A percentile compares a stretch with the other conserved stretches of the same genome.
These are phyloP conservation scores for Patella depressa DNA, from an alignment of 2,888 invertebrate genomes.

Conservation along the genomic window DNA sequence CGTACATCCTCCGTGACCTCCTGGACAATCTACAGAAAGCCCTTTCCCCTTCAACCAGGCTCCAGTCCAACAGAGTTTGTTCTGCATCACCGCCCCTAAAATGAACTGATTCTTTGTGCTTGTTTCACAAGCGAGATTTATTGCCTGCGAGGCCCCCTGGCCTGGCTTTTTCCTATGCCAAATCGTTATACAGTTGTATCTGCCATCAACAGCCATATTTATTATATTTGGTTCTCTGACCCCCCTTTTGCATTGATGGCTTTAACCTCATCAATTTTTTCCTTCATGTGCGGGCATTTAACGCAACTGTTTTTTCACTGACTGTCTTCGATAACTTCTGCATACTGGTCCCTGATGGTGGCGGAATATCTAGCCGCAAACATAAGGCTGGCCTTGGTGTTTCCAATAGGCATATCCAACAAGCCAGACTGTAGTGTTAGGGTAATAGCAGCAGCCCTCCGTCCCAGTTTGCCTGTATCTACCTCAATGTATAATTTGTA, in stretches of 20 bases:
- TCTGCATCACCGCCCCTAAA: conserved; percentile 1
- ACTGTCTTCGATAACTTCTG: not conserved
- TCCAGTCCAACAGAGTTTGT: conserved; percentile 23
- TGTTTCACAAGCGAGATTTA: conserved; percentile 9
- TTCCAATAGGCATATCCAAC: not conserved
- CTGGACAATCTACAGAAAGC: conserved; percentile 24
- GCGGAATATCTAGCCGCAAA: not conserved
- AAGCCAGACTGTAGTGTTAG: not conserved
- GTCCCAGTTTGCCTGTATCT: too few relatives aligned
- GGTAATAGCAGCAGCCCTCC: not conserved
- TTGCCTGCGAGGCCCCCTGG: conserved; percentile 5
- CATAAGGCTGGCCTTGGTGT: not conserved
- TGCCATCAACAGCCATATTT: not conserved
- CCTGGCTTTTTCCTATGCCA: not conserved
- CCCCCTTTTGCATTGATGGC: not conserved
- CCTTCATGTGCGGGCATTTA: not conserved
- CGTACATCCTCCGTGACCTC: too few relatives aligned
- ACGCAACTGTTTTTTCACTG: not conserved
- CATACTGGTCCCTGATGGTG: not conserved
- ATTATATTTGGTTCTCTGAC: not conserved
- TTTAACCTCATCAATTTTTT: not conserved
- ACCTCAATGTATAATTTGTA: too few relatives aligned
- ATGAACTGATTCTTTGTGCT: conserved; percentile 9
- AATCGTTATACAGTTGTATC: not conserved
- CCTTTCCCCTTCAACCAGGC: conserved; percentile 25